Percentiles rank a stretch among this genome's conserved stretches.
Conservation (phyloP, 2,888 invertebrate species). For the Melipona bicolor region DNA sequence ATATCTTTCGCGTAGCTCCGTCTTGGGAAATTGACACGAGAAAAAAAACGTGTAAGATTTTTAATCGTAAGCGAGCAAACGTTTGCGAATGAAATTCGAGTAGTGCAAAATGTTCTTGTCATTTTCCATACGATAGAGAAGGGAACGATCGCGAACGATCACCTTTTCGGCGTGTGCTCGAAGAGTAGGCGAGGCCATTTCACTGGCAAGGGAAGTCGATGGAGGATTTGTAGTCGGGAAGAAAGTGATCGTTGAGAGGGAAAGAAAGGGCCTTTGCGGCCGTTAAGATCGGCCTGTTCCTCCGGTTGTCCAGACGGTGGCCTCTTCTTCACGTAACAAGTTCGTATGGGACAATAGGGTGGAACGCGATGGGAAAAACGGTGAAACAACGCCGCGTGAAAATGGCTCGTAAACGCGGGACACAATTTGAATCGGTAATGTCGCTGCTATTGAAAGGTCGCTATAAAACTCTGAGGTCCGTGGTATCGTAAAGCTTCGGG, state of each 20-base stretch:
- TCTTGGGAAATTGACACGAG: too few species aligned
- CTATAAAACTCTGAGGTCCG: conserved; percentile 66
- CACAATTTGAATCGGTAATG: conserved; percentile 76
- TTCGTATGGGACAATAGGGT: conserved; percentile 33
- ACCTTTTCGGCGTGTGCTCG: not conserved
- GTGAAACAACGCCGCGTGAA: conserved; percentile 71
- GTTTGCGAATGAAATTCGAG: not conserved
- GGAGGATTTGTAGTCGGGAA: conserved; percentile 29
- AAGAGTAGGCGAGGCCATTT: conserved; percentile 30
- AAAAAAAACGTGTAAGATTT: too few species aligned
- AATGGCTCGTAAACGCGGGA: conserved; percentile 74
- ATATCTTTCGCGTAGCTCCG: too few species aligned
- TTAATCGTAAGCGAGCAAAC: too few species aligned
- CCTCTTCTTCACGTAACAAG: conserved; percentile 31
- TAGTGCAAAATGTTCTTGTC: too few species aligned
- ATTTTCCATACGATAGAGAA: too few species aligned
- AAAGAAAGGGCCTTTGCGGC: conserved; percentile 6
- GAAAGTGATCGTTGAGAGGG: conserved; percentile 3
- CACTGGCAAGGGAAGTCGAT: conserved; percentile 33
- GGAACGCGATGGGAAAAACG: conserved; percentile 51
- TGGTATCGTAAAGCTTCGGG: conserved; percentile 64
- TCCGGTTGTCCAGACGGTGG: conserved; percentile 37
- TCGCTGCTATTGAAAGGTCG: conserved; percentile 74
- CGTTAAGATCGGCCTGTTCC: conserved; percentile 50
- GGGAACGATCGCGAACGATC: not conserved